phyloP scores from a whole-genome alignment of 64 coral and sea anemone genomes.

The Catalaphyllia jardinei region DNA sequence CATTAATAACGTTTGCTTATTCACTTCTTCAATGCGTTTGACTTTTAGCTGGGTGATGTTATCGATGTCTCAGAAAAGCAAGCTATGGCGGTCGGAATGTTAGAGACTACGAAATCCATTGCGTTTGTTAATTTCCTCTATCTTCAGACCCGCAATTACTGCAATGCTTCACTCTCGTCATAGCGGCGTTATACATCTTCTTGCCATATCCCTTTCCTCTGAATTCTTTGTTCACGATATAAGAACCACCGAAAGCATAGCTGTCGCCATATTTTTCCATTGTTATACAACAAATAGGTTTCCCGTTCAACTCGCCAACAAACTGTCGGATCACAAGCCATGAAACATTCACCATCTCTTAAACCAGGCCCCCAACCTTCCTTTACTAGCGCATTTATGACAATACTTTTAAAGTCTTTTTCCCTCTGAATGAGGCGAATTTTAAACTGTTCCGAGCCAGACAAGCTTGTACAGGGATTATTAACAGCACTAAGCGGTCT shows the following conservation, averaged over 20 bases:
- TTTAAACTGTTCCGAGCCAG: neutral
- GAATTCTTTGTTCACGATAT: neutral
- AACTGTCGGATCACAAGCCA: constrained; percentile 13
- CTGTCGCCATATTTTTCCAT: constrained; percentile 18
- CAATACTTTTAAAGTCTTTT: neutral
- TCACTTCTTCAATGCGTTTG: neutral
- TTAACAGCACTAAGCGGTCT: neutral
- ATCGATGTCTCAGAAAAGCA: constrained; percentile 1
- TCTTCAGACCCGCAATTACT: neutral
- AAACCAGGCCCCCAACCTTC: neutral
- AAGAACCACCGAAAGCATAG: neutral
- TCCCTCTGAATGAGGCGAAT: neutral
- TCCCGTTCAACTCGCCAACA: constrained; percentile 23
- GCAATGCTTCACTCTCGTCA: neutral
- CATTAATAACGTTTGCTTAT: neutral
- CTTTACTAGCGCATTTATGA: neutral
- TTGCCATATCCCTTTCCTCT: constrained; percentile 3
- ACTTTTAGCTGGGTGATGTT: neutral
- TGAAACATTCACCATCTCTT: neutral
- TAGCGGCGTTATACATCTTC: neutral
- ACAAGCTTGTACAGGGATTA: neutral
- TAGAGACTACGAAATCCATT: neutral
- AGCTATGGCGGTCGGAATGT: neutral
- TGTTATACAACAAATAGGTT: neutral
- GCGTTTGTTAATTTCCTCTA: neutral